These are phyloP conservation scores for Antheraea yamamai DNA, from an alignment of 2,888 invertebrate species.

Conservation along the genomic window DNA sequence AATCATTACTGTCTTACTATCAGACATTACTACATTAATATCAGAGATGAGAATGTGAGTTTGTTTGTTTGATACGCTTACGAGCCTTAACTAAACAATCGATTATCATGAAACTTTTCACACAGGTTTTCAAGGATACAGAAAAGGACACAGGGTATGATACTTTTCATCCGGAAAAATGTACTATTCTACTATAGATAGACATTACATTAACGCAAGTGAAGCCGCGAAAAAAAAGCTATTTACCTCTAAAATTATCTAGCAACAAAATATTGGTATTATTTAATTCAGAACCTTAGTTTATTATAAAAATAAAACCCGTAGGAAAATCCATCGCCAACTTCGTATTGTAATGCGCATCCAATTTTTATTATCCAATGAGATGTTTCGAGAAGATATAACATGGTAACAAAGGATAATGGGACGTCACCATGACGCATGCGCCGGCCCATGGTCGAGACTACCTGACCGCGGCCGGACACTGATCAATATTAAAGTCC, in stretches of 20 bases:
- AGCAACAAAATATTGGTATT: not conserved
- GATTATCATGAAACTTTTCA: too few species aligned
- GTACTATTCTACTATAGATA: too few species aligned
- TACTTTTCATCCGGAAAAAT: too few species aligned
- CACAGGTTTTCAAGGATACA: too few species aligned
- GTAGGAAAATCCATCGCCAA: not conserved
- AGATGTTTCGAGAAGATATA: constrained; percentile 11
- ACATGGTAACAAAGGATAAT: constrained; percentile 22
- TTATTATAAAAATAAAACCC: not conserved
- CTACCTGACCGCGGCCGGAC: constrained; percentile 83
- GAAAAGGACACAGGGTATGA: too few species aligned
- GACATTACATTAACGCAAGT: too few species aligned
- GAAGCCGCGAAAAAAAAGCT: too few species aligned
- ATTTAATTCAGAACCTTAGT: not conserved
- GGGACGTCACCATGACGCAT: constrained; percentile 56
- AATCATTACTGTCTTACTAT: too few species aligned
- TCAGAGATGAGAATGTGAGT: too few species aligned
- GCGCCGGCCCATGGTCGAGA: constrained; percentile 69
- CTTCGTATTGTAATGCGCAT: not conserved
- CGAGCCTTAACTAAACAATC: too few species aligned
- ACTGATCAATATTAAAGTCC: constrained; percentile 83
- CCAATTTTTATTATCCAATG: constrained; percentile 5
- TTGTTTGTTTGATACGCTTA: too few species aligned
- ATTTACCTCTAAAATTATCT: not conserved
- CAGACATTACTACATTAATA: too few species aligned